Evolutionary conservation across 1,140 invertebrate genomes (phyloP).

Genomic region (Homalodisca vitripennis): DNA sequence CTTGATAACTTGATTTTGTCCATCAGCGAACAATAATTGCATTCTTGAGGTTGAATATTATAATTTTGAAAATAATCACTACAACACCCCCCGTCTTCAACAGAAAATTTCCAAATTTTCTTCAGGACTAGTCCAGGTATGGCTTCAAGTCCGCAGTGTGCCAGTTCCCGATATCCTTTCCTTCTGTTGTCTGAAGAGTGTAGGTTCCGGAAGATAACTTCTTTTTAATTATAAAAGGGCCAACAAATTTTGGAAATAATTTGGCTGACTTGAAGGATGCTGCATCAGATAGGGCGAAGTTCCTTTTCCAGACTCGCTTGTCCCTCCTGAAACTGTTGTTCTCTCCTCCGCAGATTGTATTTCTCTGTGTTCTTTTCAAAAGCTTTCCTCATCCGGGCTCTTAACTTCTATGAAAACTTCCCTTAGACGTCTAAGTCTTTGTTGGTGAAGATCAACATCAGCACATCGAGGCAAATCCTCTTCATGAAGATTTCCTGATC

Average conservation of each 20-base stretch:
- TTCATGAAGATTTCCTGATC: background rate
- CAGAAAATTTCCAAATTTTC: background rate
- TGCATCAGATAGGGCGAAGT: background rate
- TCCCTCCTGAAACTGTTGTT: background rate
- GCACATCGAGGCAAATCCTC: background rate
- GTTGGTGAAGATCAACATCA: background rate
- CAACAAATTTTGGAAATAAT: background rate
- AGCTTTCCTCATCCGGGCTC: background rate
- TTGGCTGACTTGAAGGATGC: background rate
- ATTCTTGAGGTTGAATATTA: too few relatives aligned
- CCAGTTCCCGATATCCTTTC: background rate
- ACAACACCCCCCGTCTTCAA: background rate
- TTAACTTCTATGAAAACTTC: background rate
- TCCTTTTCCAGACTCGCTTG: background rate
- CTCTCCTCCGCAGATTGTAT: slow-evolving; percentile 1
- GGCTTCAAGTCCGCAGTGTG: background rate
- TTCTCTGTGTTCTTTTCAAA: background rate
- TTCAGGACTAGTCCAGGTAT: background rate
- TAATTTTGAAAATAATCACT: background rate
- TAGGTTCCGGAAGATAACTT: background rate
- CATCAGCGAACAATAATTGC: too few relatives aligned
- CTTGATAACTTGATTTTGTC: too few relatives aligned
- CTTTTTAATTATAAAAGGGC: background rate
- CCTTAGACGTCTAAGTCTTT: background rate
- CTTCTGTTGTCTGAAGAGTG: background rate